phyloP scores from a whole-genome alignment of 2,797 vertebrate species.

The Intellagama lesueurii region DNA sequence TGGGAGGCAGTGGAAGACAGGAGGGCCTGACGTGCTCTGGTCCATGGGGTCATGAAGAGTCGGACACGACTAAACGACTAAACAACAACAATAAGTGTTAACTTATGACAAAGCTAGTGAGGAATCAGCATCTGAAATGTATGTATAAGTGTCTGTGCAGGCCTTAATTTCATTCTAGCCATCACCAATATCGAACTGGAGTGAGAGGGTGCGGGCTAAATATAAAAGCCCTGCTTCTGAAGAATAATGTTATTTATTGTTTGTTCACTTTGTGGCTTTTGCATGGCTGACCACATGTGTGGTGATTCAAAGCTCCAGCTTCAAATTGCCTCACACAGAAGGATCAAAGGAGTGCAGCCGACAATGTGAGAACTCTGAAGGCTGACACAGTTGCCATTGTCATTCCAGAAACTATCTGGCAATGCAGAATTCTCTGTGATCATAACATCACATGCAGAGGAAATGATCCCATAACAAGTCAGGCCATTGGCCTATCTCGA shows the following conservation, averaged over 20 bases:
- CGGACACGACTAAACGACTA: no score
- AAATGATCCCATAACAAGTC: neutral
- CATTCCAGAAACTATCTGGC: neutral
- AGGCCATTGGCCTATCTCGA: neutral
- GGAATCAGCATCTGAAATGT: neutral
- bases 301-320: no score
- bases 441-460: neutral
- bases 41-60: no score
- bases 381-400: neutral
- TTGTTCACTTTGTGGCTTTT: neutral
- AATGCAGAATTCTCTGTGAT: neutral
- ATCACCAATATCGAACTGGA: neutral
- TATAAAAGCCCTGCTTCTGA: no score
- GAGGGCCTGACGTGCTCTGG: no score
- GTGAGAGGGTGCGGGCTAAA: no score
- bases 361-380: neutral
- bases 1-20: no score
- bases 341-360: neutral
- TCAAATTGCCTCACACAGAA: neutral
- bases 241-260: neutral
- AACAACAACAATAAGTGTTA: no score
- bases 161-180: no score
- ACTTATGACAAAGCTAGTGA: neutral
- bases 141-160: no score
- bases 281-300: neutral